Base-by-base conservation (phyloP, 64 coral and sea anemone species). In the Montipora capricornis region DNA sequence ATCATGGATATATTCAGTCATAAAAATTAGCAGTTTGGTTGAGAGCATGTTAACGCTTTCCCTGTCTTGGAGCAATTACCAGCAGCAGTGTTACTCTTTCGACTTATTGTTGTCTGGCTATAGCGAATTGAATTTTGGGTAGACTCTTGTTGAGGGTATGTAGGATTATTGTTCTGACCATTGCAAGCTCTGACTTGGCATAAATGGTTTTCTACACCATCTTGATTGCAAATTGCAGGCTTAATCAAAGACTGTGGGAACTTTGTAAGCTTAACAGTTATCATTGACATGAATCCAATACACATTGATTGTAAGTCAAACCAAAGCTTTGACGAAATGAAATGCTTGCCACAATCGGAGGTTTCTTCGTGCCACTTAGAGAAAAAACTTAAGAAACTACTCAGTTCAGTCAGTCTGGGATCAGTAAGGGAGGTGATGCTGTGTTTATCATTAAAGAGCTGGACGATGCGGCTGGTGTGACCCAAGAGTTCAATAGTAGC, bases 221-320 rank as follows among this genome's bases (percentile, higher is more conserved):
- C 87, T 5, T 89, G 87, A 68, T 90, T 90, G 0, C 67, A 8
- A 45, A 90, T 90, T 14, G 88, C 74, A 15, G 88, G 88, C 15
- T 80, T 79, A 5, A 90, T 79, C 5, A 22, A 10, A 8, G 88
- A 60, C 4, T 79, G 67, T 73, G 83, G 83, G n/a, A 87, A 87
- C n/a, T 87, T 87, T 5, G 8, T 44, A 11, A 73, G 12, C 22
- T 87, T 87, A 14, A 87, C 68, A 71, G 67, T 48, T 8, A 87
- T 67, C 66, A 87, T 62, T 69, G 66, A 87, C 11, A 73, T 15
- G 15, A 74, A 87, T 44, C 83, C 66, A 11, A 71, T 19, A 46
- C 4, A 73, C 83, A 87, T 87, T 7, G 83, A 77, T 78, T 89
- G 74, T 15, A 78, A 61, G n/a, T 89, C 75, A 89, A 89, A 89